Conservation (phyloP, 2,888 invertebrate species). For the Corbicula japonica region DNA sequence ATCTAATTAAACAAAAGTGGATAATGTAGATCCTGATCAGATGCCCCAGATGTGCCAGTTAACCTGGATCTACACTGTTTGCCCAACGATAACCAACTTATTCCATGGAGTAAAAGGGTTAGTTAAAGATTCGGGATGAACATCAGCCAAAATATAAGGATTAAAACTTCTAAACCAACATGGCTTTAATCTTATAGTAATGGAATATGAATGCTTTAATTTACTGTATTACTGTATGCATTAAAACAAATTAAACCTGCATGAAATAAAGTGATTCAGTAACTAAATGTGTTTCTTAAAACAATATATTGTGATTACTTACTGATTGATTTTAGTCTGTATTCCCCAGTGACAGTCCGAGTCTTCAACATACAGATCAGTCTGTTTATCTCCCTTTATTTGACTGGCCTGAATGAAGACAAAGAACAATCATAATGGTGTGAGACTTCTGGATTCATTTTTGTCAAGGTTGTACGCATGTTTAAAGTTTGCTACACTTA, state of each 20-base stretch:
- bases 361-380: slow-evolving; percentile 63
- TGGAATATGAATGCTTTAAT: not conserved
- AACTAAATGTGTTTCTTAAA: no score
- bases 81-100: no score
- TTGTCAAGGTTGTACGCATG: not conserved
- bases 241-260: not conserved
- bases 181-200: not conserved
- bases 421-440: not conserved
- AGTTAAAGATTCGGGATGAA: no score
- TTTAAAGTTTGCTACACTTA: slow-evolving; percentile 5
- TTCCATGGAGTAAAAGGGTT: no score
- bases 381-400: slow-evolving; percentile 22
- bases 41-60: no score
- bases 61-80: no score
- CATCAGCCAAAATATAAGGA: no score
- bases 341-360: slow-evolving; percentile 79
- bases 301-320: slow-evolving; percentile 12
- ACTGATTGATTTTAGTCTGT: slow-evolving; percentile 68
- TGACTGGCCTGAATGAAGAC: slow-evolving; percentile 15
- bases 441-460: not conserved
- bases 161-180: no score
- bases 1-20: no score
- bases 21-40: no score
- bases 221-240: not conserved
- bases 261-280: not conserved